Percentiles rank a stretch among this genome's conserved stretches.
Conservation (phyloP, 2,113 vertebrate genomes). For the Ibidorhyncha struthersii region DNA sequence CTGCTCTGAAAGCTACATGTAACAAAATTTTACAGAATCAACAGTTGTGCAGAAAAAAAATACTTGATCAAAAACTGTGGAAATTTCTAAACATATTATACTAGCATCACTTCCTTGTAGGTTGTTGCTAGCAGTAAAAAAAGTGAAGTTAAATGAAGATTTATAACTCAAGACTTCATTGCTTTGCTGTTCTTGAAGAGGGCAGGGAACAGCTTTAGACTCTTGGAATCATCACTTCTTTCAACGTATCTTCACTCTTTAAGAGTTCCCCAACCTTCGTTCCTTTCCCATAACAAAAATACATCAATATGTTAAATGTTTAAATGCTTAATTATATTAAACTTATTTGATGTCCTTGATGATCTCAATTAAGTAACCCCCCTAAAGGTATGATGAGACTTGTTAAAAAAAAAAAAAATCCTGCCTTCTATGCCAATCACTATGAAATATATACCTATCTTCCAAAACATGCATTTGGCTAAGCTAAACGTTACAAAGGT, state of each 20-base stretch:
- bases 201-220: not conserved
- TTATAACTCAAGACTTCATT: not conserved
- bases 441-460: not conserved
- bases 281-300: not conserved
- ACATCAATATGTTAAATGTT: rapidly evolving
- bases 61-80: not conserved
- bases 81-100: not conserved
- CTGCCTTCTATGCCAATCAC: not conserved
- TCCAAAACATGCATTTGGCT: not conserved
- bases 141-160: not conserved
- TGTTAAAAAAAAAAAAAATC: not conserved
- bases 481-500: not conserved
- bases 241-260: not conserved
- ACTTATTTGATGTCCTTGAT: not conserved
- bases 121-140: not conserved
- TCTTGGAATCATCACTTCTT: not conserved
- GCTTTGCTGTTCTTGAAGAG: not conserved
- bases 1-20: not conserved
- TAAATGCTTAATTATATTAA: not conserved
- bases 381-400: not conserved
- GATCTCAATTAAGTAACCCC: not conserved
- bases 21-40: not conserved
- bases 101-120: not conserved
- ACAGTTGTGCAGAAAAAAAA: not conserved
- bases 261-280: not conserved